These are phyloP conservation scores for Polymixis lichenea DNA, from an alignment of 2,888 invertebrate genomes.

Conservation along the genomic window DNA sequence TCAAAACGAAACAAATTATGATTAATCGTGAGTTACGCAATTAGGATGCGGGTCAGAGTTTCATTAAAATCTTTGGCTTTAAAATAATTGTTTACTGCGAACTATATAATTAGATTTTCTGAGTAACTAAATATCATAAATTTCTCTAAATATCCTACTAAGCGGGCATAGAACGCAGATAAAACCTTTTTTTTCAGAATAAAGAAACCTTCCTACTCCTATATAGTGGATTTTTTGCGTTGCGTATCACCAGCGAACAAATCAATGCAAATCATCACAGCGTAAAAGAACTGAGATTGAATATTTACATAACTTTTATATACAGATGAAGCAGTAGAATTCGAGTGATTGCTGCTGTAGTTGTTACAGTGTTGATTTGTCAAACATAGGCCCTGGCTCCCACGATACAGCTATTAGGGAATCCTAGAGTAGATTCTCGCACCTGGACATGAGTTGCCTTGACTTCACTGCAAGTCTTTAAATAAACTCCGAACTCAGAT, in stretches of 20 bases:
- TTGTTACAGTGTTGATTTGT: background rate
- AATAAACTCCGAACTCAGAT: no score
- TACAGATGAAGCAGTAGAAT: conserved; percentile 14
- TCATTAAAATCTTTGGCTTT: conserved; percentile 2
- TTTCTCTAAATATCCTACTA: background rate
- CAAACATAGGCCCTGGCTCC: background rate
- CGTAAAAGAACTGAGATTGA: background rate
- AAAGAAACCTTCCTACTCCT: background rate
- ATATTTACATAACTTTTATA: conserved; percentile 10
- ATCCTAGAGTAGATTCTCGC: no score
- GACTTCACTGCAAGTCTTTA: no score
- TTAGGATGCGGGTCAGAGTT: conserved; percentile 3
- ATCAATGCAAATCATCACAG: conserved; percentile 13
- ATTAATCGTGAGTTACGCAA: no score
- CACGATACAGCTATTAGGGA: no score
- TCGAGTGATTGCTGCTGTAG: background rate
- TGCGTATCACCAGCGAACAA: background rate
- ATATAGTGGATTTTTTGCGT: background rate
- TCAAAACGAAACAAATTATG: no score
- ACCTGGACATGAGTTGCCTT: no score
- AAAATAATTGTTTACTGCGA: conserved; percentile 1
- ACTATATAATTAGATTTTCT: conserved; percentile 15
- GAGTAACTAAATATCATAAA: background rate
- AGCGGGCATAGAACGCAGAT: background rate
- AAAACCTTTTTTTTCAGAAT: background rate